These are phyloP conservation scores for Pachyuromys duprasi DNA, from an alignment of 2,797 vertebrate genomes.

Conservation along the genomic window DNA sequence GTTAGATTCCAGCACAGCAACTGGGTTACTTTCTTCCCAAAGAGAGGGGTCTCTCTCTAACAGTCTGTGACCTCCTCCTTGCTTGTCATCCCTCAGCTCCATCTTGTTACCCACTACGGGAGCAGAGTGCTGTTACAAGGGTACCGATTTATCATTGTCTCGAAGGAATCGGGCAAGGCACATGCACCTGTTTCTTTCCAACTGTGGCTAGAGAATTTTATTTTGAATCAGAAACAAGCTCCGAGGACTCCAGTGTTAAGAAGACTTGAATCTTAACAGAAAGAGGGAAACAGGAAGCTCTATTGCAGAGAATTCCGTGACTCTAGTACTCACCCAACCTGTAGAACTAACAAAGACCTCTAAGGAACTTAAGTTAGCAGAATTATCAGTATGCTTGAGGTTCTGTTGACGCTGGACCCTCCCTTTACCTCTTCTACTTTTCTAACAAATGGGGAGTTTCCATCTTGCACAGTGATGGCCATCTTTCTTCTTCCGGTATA, in stretches of 20 bases:
- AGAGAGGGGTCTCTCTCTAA: not conserved
- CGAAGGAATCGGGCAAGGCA: not conserved
- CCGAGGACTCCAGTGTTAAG: not conserved
- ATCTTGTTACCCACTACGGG: not conserved
- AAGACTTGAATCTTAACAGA: not conserved
- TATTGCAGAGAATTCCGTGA: not conserved
- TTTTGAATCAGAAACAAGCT: not conserved
- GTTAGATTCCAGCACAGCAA: not conserved
- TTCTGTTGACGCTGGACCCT: not conserved
- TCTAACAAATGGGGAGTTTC: not conserved
- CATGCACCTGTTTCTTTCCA: not conserved
- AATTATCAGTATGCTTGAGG: not conserved
- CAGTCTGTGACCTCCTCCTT: rapidly evolving
- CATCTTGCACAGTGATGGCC: too few species aligned
- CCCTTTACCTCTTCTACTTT: not conserved
- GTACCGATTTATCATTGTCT: not conserved
- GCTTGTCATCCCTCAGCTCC: not conserved
- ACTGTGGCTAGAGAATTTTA: not conserved
- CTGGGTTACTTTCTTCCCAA: not conserved
- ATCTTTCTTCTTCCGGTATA: not conserved
- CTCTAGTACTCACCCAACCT: not conserved
- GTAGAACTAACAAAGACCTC: not conserved
- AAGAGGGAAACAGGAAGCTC: constrained; percentile 2
- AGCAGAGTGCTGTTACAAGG: not conserved
- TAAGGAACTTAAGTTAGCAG: not conserved